These are phyloP conservation scores for Orchesella cincta DNA, from an alignment of 1,140 invertebrate species.

Conservation along the genomic window DNA sequence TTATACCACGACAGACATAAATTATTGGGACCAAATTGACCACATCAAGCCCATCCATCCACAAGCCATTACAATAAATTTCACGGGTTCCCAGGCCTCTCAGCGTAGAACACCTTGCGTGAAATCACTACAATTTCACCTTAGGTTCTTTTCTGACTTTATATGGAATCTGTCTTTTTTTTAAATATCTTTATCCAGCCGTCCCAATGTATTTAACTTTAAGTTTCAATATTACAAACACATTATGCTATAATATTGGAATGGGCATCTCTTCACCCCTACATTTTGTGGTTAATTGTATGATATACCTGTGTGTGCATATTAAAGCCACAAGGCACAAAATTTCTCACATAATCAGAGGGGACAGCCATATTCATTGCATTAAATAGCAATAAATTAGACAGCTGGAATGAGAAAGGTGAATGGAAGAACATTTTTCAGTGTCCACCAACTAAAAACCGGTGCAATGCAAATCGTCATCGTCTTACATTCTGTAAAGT, in stretches of 20 bases:
- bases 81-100: neutral
- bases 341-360: neutral
- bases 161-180: neutral
- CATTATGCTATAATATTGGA: no score
- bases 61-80: neutral
- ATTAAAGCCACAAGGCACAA: no score
- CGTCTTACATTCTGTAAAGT: no score
- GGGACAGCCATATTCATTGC: neutral
- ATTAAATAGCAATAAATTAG: neutral
- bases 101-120: neutral
- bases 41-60: conserved; percentile 7
- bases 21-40: conserved; percentile 6
- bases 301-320: neutral
- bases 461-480: no score
- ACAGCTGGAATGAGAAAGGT: neutral
- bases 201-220: neutral
- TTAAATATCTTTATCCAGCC: neutral
- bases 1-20: neutral
- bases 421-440: neutral
- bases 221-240: no score
- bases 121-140: neutral
- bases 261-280: neutral
- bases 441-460: neutral
- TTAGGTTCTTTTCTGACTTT: neutral
- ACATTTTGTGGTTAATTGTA: neutral